Percentiles rank a stretch among this genome's conserved stretches.
These are phyloP conservation scores for Sclerurus mexicanus DNA, from an alignment of 2,113 vertebrate species.

Conservation along the genomic window DNA sequence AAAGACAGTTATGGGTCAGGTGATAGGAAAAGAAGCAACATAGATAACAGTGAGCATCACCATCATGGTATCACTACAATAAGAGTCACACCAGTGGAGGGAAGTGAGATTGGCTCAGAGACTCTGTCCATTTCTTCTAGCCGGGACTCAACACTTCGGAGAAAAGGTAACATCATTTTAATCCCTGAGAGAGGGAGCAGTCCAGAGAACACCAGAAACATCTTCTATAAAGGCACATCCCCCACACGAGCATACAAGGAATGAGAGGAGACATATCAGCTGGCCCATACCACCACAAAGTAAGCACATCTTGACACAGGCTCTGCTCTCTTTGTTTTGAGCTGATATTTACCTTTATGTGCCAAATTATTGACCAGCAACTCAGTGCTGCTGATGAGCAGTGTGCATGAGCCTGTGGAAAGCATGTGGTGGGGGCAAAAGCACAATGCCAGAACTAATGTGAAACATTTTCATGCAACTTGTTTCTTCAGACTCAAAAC, in stretches of 20 bases:
- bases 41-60: constrained; percentile 81
- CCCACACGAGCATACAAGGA: constrained; percentile 89
- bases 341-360: constrained; percentile 35
- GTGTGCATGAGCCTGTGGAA: constrained; percentile 50
- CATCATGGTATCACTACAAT: constrained; percentile 90
- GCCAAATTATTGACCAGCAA: constrained; percentile 57
- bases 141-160: constrained; percentile 89
- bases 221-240: constrained; percentile 98
- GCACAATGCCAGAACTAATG: constrained; percentile 75
- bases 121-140: constrained; percentile 88
- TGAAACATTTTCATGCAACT: constrained; percentile 53
- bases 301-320: constrained; percentile 43
- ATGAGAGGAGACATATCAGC: constrained; percentile 54
- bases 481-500: constrained; percentile 53
- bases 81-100: constrained; percentile 91
- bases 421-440: constrained; percentile 67
- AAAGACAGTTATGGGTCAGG: constrained; percentile 85
- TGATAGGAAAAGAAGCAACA: constrained; percentile 86
- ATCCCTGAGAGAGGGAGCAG: constrained; percentile 94
- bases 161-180: constrained; percentile 92
- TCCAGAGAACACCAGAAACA: constrained; percentile 91
- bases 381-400: constrained; percentile 27
- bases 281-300: neutral
- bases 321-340: constrained; percentile 54
- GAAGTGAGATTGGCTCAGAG: constrained; percentile 84